A percentile compares a stretch with the other conserved stretches of the same genome.
Conservation (phyloP, 1,140 invertebrate species). For the Drosophila pandora region DNA sequence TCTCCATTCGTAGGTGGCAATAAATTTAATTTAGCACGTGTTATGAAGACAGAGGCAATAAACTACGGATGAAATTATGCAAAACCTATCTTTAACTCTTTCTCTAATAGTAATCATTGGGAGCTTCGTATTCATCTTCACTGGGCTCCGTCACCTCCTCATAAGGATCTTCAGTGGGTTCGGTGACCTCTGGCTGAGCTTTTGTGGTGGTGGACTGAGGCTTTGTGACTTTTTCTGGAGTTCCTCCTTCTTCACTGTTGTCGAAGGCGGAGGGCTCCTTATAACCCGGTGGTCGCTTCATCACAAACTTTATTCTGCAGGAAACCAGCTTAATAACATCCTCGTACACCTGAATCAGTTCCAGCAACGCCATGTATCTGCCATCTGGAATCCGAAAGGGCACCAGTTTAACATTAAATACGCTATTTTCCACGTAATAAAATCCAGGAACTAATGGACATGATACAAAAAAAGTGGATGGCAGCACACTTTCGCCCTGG, state of each 20-base stretch:
- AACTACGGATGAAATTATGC: slow-evolving; percentile 1
- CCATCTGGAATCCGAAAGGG: slow-evolving; percentile 50
- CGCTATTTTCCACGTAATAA: slow-evolving; percentile 37
- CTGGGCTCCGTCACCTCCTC: not conserved
- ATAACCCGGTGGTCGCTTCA: slow-evolving; percentile 20
- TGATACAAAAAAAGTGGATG: slow-evolving; percentile 54
- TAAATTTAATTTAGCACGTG: slow-evolving; percentile 22
- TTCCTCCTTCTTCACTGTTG: slow-evolving; percentile 11
- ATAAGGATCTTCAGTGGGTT: not conserved
- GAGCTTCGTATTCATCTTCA: not conserved
- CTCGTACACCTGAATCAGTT: slow-evolving; percentile 69
- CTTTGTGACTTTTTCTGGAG: not conserved
- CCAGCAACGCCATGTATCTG: slow-evolving; percentile 53
- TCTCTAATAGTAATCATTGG: slow-evolving; percentile 1
- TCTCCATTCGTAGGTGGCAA: slow-evolving; percentile 22
- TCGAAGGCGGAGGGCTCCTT: not conserved
- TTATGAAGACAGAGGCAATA: not conserved
- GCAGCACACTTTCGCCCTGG: slow-evolving; percentile 40
- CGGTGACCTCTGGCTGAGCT: not conserved
- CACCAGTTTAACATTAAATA: slow-evolving; percentile 25
- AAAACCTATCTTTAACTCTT: not conserved
- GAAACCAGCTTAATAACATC: slow-evolving; percentile 57
- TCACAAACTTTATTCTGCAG: slow-evolving; percentile 47
- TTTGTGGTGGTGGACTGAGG: not conserved
- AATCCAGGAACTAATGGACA: slow-evolving; percentile 65